These are phyloP conservation scores for Crotalus helleri DNA, from an alignment of 2,113 vertebrate species.

Conservation along the genomic window DNA sequence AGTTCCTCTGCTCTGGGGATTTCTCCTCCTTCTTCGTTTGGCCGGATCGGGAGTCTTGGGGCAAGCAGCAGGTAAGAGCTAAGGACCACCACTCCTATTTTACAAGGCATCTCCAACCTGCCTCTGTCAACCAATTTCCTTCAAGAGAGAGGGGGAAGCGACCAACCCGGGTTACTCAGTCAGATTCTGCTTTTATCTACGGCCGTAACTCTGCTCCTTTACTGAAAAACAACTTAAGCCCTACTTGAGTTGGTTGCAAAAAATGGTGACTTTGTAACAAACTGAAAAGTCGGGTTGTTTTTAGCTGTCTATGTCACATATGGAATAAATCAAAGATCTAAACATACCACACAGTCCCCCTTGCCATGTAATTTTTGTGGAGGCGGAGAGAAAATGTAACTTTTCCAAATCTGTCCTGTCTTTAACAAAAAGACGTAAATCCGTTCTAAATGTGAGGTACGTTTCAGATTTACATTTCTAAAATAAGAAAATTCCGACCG, in stretches of 20 bases:
- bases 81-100: background rate
- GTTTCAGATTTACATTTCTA: background rate
- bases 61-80: constrained; percentile 85
- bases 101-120: background rate
- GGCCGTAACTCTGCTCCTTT: background rate
- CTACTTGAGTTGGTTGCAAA: constrained; percentile 12
- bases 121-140: background rate
- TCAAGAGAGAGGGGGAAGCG: background rate
- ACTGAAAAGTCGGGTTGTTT: constrained; percentile 15
- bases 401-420: background rate
- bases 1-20: constrained; percentile 78
- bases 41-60: constrained; percentile 68
- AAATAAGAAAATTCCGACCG: background rate
- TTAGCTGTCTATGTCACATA: constrained; percentile 61
- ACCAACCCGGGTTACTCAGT: background rate
- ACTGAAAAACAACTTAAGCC: constrained; percentile 50
- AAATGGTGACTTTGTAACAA: constrained; percentile 12
- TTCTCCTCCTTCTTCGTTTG: constrained; percentile 75
- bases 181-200: background rate
- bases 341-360: constrained; percentile 68
- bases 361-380: constrained; percentile 19
- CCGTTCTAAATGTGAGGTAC: background rate
- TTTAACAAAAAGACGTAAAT: constrained; percentile 53
- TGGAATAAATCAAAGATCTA: constrained; percentile 70
- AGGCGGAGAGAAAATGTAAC: constrained; percentile 41